Percentiles rank a stretch among this genome's conserved stretches.
These are phyloP conservation scores for Cheilosia urbana DNA, from an alignment of 2,888 invertebrate species.

Conservation along the genomic window DNA sequence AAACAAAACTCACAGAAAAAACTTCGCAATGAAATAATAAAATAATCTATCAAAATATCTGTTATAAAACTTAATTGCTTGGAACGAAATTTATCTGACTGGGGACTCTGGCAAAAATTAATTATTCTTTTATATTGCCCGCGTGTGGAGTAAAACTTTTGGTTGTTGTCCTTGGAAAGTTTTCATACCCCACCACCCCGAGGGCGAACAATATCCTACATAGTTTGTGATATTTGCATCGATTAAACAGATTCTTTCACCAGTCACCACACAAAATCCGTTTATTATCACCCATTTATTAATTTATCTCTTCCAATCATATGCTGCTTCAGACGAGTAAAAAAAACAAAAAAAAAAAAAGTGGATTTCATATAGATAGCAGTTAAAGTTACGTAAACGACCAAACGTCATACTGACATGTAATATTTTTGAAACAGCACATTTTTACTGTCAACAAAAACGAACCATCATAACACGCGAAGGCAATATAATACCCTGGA, in stretches of 20 bases:
- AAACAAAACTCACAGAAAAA: slow-evolving; percentile 8
- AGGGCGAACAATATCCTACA: not conserved
- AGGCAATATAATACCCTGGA: slow-evolving; percentile 65
- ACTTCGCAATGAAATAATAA: slow-evolving; percentile 22
- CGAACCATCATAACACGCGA: slow-evolving; percentile 55
- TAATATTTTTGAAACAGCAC: slow-evolving; percentile 50
- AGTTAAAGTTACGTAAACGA: slow-evolving; percentile 24
- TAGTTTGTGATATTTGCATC: slow-evolving; percentile 52
- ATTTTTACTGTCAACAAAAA: slow-evolving; percentile 48
- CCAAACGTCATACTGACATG: not conserved
- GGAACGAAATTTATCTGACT: slow-evolving; percentile 47
- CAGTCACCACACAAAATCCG: slow-evolving; percentile 43
- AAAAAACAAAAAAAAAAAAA: not conserved
- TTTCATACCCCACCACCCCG: slow-evolving; percentile 4
- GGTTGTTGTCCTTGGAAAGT: slow-evolving; percentile 48
- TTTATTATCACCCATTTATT: slow-evolving; percentile 52
- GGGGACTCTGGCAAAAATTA: slow-evolving; percentile 38
- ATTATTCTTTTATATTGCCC: slow-evolving; percentile 53
- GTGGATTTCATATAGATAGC: not conserved
- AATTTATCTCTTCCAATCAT: slow-evolving; percentile 54
- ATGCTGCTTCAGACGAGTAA: slow-evolving; percentile 16
- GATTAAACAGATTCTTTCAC: slow-evolving; percentile 66
- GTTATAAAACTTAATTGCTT: slow-evolving; percentile 57
- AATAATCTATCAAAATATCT: slow-evolving; percentile 54
- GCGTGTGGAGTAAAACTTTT: slow-evolving; percentile 48